Evolutionary conservation across 2,113 vertebrate species (phyloP), one percentile per base, ranked within the genome.

Genomic region (Heloderma charlesbogerti): DNA sequence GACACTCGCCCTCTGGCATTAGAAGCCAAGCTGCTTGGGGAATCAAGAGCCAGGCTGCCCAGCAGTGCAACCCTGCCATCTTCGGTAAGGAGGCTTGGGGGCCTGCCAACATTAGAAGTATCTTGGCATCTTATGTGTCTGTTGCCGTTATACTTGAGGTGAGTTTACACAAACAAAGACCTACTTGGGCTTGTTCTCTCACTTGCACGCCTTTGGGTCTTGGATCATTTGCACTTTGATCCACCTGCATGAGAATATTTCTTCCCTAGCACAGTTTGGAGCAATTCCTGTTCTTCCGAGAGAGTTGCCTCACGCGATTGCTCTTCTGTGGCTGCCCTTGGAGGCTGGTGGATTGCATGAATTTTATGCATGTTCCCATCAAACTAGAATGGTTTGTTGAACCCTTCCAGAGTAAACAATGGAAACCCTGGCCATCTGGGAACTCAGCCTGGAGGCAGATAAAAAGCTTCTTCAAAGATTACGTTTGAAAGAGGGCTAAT

Each of bases 1-100:
- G 45, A 63, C 92, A 48, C 51, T 72, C 95, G 86, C 60, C 57
- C 25, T 87, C 12, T 60, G 18, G 54, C 78, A 37, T 48, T 72
- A 51, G 48, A 37, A 81, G 22, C 16, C 13, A 63, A 57, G 57
- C 31, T 67, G 27, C 48, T 22, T 27, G 8, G 84, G 13, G 37
- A 37, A 75, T 45, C 22, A 88, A 67, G 29, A 80, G 57, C 66
- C 75, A 80, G 29, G 87, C 57, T 79, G 75, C 75, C 87, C 34
- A 6, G 75, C 29, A n/a, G 5, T 1, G 75, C 57, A 25, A 3
- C 16, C 18, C 75, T n/a, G 75, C 87, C 54, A 66, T 78, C 71
- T 60, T 75, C 54, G 18, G 29, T 18, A 43, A n/a, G 74, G 75
- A 9, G 9, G 75, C 60, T 45, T 57, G 15, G 57, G 74, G 0